A percentile compares a stretch with the other conserved stretches of the same genome.
Conservation (phyloP, 2,113 vertebrate species). For the Oreochromis niloticus region DNA sequence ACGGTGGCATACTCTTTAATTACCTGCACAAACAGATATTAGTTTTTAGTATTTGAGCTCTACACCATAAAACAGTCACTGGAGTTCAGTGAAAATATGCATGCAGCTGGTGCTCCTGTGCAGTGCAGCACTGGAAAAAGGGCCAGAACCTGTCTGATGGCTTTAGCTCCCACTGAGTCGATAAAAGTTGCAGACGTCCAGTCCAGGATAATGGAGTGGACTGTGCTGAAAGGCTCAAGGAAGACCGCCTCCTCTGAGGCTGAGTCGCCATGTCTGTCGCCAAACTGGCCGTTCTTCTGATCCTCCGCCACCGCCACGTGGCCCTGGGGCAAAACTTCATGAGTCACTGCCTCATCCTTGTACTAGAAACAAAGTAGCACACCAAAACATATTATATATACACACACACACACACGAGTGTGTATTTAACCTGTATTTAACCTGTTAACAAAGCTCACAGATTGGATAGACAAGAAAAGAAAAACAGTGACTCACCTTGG, state of each 20-base stretch:
- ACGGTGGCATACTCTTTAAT: conserved; percentile 84
- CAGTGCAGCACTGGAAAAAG: not conserved
- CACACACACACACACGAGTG: not conserved
- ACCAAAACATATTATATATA: not conserved
- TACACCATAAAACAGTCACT: not conserved
- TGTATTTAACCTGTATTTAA: not conserved
- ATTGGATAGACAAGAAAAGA: not conserved
- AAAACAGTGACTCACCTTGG: conserved; percentile 58
- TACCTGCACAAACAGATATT: conserved; percentile 72
- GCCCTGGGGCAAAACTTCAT: conserved; percentile 67
- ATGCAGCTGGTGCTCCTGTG: not conserved
- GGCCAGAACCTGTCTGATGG: conserved; percentile 76
- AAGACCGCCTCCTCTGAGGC: conserved; percentile 75
- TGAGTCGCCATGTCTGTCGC: conserved; percentile 16
- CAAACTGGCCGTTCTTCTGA: conserved; percentile 70
- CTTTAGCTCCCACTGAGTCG: conserved; percentile 92
- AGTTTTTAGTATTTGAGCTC: not conserved
- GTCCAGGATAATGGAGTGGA: conserved; percentile 87
- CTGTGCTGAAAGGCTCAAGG: conserved; percentile 58
- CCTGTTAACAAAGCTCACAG: not conserved
- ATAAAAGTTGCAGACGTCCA: conserved; percentile 86
- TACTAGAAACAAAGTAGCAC: conserved; percentile 47
- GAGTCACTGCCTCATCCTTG: conserved; percentile 70
- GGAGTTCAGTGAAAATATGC: not conserved
- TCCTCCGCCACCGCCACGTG: not conserved